Percentiles rank a stretch among this genome's conserved stretches.
These are phyloP conservation scores for Polymixis lichenea DNA, from an alignment of 2,888 invertebrate genomes.

Conservation along the genomic window DNA sequence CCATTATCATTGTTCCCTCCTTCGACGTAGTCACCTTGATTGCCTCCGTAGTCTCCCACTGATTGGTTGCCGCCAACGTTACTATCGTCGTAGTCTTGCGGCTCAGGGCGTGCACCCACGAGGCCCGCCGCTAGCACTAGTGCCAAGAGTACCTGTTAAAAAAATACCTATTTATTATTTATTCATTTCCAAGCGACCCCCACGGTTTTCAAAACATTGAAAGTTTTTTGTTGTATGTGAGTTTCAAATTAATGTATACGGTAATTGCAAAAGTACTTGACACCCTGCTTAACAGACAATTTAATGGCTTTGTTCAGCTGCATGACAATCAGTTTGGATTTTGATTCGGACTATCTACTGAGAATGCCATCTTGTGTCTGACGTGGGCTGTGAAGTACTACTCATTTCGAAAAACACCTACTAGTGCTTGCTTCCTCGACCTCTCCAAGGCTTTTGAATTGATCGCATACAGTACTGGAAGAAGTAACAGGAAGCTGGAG, in stretches of 20 bases:
- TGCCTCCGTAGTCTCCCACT: not conserved
- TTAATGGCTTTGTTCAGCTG: not conserved
- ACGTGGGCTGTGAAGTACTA: not conserved
- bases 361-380: not conserved
- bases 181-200: no score
- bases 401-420: not conserved
- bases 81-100: not conserved
- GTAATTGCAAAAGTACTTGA: not conserved
- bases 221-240: no score
- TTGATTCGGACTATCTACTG: not conserved
- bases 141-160: slow-evolving; percentile 7
- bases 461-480: no score
- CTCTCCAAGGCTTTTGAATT: not conserved
- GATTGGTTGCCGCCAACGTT: no score
- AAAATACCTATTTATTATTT: not conserved
- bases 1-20: not conserved
- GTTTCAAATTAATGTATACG: not conserved
- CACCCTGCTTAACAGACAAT: not conserved
- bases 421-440: not conserved
- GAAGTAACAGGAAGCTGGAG: not conserved
- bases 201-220: no score
- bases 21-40: not conserved
- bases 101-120: slow-evolving; percentile 16
- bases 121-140: not conserved
- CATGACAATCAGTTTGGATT: not conserved